Evolutionary conservation across 2,797 vertebrate species (phyloP).

Genomic region (Thripadectes ignobilis): DNA sequence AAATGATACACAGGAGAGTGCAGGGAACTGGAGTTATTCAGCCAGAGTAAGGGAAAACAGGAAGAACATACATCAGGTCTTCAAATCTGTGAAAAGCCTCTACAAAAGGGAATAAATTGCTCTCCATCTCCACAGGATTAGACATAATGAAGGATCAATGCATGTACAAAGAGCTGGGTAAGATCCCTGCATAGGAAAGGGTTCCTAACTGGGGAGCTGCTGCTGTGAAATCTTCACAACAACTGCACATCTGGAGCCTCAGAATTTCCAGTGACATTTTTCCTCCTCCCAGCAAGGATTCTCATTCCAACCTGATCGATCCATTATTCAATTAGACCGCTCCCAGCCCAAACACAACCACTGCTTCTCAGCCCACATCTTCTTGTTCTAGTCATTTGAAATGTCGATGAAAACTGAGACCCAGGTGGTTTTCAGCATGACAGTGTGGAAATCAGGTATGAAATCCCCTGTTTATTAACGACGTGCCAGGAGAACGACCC

Average conservation of each 20-base stretch:
- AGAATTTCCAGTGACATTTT: background rate
- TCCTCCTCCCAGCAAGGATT: background rate
- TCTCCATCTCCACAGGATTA: background rate
- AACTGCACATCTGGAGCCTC: background rate
- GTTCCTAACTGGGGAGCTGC: background rate
- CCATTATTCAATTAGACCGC: slow-evolving; percentile 61
- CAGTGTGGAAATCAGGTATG: slow-evolving; percentile 79
- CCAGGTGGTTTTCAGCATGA: slow-evolving; percentile 80
- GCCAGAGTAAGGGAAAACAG: background rate
- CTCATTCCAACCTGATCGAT: slow-evolving; percentile 43
- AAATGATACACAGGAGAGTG: background rate
- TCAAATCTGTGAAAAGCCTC: background rate
- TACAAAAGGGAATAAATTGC: background rate
- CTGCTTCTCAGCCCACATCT: slow-evolving; percentile 3
- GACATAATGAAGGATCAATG: background rate
- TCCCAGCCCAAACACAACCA: slow-evolving; percentile 40
- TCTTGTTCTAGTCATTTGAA: background rate
- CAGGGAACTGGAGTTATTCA: background rate
- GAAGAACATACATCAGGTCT: background rate
- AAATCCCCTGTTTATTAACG: slow-evolving; percentile 81
- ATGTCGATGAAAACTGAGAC: slow-evolving; percentile 71
- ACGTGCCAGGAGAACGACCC: slow-evolving; percentile 75
- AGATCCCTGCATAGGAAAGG: background rate
- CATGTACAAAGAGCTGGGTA: background rate
- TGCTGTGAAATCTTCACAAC: background rate